Evolutionary conservation across 1,140 invertebrate genomes (phyloP).

Genomic region (Drosophila persimilis): DNA sequence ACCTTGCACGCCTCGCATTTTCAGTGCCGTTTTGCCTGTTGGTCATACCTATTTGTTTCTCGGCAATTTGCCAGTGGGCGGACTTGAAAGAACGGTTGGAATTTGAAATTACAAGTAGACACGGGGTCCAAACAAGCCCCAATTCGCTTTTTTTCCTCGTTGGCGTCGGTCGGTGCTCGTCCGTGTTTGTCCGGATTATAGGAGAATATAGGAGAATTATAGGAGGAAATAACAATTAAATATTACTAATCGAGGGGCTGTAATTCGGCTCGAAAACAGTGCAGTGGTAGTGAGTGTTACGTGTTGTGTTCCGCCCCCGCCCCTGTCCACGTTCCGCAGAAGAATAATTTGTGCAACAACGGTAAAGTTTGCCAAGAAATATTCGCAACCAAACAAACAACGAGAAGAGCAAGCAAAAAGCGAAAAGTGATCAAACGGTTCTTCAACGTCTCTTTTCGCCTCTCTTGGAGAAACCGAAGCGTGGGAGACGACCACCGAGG

Average conservation of each 20-base stretch:
- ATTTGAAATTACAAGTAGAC: too few species aligned
- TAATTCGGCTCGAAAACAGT: too few species aligned
- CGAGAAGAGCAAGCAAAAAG: slow-evolving; percentile 25
- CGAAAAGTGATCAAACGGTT: slow-evolving; percentile 51
- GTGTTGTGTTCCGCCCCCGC: too few species aligned
- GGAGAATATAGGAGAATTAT: not conserved
- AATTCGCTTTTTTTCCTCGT: slow-evolving; percentile 3
- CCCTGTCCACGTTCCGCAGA: not conserved
- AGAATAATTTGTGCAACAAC: slow-evolving; percentile 30
- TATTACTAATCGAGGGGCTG: not conserved
- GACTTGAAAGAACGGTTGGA: too few species aligned
- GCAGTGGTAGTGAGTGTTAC: too few species aligned
- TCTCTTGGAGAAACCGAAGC: not conserved
- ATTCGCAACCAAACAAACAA: slow-evolving; percentile 45
- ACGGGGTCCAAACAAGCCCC: too few species aligned
- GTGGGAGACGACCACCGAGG: too few species aligned
- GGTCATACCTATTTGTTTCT: too few species aligned
- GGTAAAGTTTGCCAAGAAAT: slow-evolving; percentile 24
- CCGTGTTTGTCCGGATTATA: slow-evolving; percentile 32
- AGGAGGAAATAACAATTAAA: slow-evolving; percentile 17
- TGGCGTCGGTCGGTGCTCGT: slow-evolving; percentile 29
- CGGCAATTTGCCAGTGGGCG: too few species aligned
- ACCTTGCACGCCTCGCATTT: too few species aligned
- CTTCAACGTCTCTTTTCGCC: slow-evolving; percentile 33
- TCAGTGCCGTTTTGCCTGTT: too few species aligned